Base-by-base conservation (phyloP, 2,113 vertebrate species). In the Phalacrocorax pelagicus region DNA sequence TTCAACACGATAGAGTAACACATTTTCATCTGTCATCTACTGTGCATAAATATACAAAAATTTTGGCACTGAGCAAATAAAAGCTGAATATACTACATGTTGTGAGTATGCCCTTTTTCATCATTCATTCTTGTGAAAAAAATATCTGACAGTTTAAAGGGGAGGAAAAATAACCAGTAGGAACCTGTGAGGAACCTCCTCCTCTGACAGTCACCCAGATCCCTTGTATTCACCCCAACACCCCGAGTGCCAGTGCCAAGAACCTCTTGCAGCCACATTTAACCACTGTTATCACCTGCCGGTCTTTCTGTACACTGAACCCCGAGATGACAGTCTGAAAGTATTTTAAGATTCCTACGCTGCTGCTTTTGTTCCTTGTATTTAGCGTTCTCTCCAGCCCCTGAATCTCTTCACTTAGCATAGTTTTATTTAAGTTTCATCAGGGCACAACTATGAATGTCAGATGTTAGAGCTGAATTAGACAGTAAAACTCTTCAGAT, bases 141-240 rank as follows among this genome's bases (percentile, higher is more conserved):
- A 47, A 22, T 8, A 70, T 47, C 49, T 79, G 55, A 70, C 34
- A 61, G 40, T 16, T 55, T 61, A 66, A 84, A 49, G 15, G 20
- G n/a, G 21, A 24, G 7, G 46, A 47, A 42, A 47, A 70, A 42
- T 15, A 79, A 34, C 15, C 44, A 51, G 27, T 1, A 74, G 38
- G n/a, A 80, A 80, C 14, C 36, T 57, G 61, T 3, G 2, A 62
- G 47, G 29, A 67, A 30, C 21, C 26, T 29, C 23, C 30, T 42
- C 8, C 38, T 46, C 34, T 3, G 1, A 23, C 38, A 32, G 26
- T 15, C 27, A 44, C 57, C 15, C 30, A 18, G 10, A n/a, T 32
- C 26, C 29, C 20, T 14, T 7, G 6, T 5, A 9, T 11, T 40
- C 26, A 12, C 20, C 36, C 57, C 55, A 17, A 2, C 1, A 0